A percentile compares a stretch with the other conserved stretches of the same genome.
phyloP scores from a whole-genome alignment of 1,140 invertebrate genomes.

The Macrocentrus cingulum region DNA sequence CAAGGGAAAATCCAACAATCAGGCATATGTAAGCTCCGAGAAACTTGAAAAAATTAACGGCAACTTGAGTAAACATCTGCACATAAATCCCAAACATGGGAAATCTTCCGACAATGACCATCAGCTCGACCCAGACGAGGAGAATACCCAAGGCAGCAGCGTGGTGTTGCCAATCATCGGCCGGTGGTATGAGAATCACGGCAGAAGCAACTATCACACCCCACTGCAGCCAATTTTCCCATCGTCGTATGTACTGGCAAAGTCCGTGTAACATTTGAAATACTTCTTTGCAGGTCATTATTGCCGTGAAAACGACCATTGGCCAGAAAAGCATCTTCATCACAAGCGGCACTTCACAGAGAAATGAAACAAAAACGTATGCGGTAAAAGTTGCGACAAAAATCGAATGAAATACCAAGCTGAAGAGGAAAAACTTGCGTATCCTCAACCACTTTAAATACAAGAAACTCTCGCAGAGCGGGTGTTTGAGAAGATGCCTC shows the following conservation, averaged over 20 bases:
- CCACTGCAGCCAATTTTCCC: conserved; percentile 85
- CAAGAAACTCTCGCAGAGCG: conserved; percentile 78
- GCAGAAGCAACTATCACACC: conserved; percentile 72
- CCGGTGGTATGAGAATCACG: conserved; percentile 49
- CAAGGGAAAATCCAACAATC: conserved; percentile 75
- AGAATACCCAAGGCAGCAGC: conserved; percentile 76
- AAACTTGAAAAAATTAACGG: conserved; percentile 82
- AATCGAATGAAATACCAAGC: conserved; percentile 74
- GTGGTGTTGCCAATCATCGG: conserved; percentile 72
- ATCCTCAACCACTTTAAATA: conserved; percentile 81
- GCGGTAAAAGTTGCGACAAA: conserved; percentile 74
- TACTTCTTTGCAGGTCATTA: conserved; percentile 70
- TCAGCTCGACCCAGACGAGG: conserved; percentile 76
- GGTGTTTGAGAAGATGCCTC: conserved; percentile 75
- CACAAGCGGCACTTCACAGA: conserved; percentile 57
- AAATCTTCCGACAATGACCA: conserved; percentile 82
- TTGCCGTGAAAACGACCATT: conserved; percentile 60
- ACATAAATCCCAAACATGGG: conserved; percentile 83
- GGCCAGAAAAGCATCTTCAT: conserved; percentile 63
- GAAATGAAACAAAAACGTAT: conserved; percentile 64
- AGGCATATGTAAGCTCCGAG: conserved; percentile 78
- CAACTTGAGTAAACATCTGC: conserved; percentile 82
- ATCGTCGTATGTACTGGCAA: conserved; percentile 71
- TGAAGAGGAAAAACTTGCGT: conserved; percentile 80
- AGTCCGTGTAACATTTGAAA: conserved; percentile 73